Evolutionary conservation across 2,113 vertebrate genomes (phyloP).

Genomic region (Xenus cinereus): DNA sequence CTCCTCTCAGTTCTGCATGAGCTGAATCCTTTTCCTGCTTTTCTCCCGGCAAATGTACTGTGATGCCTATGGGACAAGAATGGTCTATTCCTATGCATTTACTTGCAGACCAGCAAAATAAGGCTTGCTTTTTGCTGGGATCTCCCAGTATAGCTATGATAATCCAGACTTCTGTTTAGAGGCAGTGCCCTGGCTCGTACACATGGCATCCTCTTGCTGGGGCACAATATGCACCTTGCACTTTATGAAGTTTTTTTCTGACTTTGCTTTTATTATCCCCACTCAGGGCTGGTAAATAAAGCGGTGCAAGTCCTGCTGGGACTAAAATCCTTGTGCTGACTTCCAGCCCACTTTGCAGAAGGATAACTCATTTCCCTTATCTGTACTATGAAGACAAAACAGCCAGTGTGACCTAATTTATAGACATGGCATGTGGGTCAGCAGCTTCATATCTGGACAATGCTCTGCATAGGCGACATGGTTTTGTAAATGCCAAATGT

Average conservation of each 20-base stretch:
- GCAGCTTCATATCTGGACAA: background rate
- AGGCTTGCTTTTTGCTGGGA: background rate
- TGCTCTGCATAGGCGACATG: background rate
- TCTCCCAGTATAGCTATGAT: background rate
- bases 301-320: background rate
- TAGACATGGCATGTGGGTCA: background rate
- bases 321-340: slow-evolving; percentile 11
- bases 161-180: background rate
- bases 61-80: background rate
- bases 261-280: background rate
- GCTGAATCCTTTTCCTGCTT: background rate
- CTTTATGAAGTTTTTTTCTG: fast-evolving
- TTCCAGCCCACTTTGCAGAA: background rate
- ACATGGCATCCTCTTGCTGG: fast-evolving
- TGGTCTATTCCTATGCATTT: background rate
- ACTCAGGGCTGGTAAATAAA: background rate
- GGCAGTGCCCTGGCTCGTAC: background rate
- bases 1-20: background rate
- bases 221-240: background rate
- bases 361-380: background rate
- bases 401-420: background rate
- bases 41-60: background rate
- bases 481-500: background rate
- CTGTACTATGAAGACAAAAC: slow-evolving; percentile 25
- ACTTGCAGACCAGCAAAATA: background rate